Evolutionary conservation across 2,113 vertebrate species (phyloP).

Genomic region (Ranitomeya variabilis): DNA sequence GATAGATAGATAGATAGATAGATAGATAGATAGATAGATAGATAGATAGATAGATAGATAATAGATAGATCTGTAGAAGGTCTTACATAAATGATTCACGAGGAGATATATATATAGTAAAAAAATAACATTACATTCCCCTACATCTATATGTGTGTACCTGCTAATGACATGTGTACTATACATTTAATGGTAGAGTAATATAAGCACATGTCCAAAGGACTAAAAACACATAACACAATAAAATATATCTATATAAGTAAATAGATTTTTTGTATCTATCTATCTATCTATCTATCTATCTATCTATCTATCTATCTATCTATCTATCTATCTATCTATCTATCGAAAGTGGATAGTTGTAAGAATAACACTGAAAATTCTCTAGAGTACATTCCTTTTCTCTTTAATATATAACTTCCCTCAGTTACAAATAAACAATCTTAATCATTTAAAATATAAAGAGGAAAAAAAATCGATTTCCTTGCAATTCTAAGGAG

Average conservation of each 20-base stretch:
- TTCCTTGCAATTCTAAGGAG: constrained; percentile 4
- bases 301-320: neutral
- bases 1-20: no score
- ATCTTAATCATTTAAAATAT: neutral
- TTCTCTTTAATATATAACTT: neutral
- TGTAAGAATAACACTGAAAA: neutral
- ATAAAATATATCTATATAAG: no score
- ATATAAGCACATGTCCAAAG: no score
- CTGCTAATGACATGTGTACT: no score
- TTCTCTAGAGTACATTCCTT: neutral
- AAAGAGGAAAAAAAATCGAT: constrained; percentile 18
- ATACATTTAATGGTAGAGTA: no score
- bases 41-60: no score
- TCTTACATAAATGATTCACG: no score
- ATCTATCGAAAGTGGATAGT: neutral
- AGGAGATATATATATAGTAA: neutral
- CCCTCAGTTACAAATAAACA: neutral
- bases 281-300: neutral
- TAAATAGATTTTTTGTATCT: neutral
- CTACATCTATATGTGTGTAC: no score
- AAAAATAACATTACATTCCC: no score
- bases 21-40: no score
- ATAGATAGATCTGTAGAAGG: neutral
- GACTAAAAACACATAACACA: no score
- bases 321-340: neutral